phyloP scores from a whole-genome alignment of 2,888 invertebrate genomes.

The Hipparchia sbordonii region DNA sequence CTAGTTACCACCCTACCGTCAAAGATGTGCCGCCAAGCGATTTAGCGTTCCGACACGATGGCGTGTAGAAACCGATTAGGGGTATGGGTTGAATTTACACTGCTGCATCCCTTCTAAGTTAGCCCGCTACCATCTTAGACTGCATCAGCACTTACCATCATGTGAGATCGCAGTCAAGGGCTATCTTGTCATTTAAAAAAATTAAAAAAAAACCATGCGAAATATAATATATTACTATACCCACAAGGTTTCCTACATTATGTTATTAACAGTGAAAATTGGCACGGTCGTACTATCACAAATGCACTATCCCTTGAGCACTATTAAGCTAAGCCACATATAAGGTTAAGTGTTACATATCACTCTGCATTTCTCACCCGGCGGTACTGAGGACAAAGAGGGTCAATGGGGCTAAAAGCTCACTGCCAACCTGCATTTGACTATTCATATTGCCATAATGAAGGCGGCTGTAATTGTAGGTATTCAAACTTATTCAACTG shows the following conservation, averaged over 20 bases:
- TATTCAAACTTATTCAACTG: slow-evolving; percentile 7
- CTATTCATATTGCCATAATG: slow-evolving; percentile 25
- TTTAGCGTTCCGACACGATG: too few species aligned
- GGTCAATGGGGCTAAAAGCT: slow-evolving; percentile 30
- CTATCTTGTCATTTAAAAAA: too few species aligned
- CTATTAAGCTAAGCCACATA: slow-evolving; percentile 22
- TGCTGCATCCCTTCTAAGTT: too few species aligned
- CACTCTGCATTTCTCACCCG: slow-evolving; percentile 26
- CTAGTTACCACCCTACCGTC: too few species aligned
- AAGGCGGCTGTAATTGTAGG: slow-evolving; percentile 18
- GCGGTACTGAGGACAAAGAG: slow-evolving; percentile 23
- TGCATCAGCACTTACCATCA: too few species aligned
- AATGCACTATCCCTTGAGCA: slow-evolving; percentile 27
- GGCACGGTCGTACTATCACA: neutral
- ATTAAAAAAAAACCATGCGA: too few species aligned
- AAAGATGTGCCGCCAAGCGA: too few species aligned
- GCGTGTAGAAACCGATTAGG: too few species aligned
- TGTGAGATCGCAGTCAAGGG: too few species aligned
- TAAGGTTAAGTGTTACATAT: slow-evolving; percentile 31
- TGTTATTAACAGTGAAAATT: neutral
- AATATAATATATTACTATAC: too few species aligned
- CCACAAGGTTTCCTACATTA: neutral
- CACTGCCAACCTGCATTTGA: slow-evolving; percentile 21
- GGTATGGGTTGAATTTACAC: too few species aligned
- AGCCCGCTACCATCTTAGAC: too few species aligned